phyloP scores from a whole-genome alignment of 2,888 invertebrate genomes.

The Yponomeuta cagnagella region DNA sequence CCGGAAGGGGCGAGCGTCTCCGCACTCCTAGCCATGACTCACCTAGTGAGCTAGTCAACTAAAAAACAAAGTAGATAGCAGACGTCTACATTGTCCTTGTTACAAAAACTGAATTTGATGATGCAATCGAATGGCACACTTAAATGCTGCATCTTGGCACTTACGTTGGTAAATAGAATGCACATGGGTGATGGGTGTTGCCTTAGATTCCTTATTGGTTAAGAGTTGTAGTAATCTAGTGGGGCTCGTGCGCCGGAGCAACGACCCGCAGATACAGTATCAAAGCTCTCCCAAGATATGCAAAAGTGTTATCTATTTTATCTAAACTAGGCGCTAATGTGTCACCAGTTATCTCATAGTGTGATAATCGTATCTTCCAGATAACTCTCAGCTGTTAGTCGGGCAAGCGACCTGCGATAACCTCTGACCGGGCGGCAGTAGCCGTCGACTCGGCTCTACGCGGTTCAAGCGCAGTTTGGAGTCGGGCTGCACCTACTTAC shows the following conservation, averaged over 20 bases:
- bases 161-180: no score
- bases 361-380: slow-evolving; percentile 67
- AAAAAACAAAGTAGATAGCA: no score
- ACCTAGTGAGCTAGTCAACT: no score
- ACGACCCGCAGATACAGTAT: slow-evolving; percentile 51
- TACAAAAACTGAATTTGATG: no score
- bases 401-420: slow-evolving; percentile 15
- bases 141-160: no score
- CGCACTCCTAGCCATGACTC: no score
- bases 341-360: slow-evolving; percentile 62
- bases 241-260: slow-evolving; percentile 25
- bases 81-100: no score
- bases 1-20: no score
- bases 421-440: slow-evolving; percentile 18
- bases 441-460: background rate
- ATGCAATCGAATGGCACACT: no score
- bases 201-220: background rate
- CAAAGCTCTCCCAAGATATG: slow-evolving; percentile 58
- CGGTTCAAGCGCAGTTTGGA: background rate
- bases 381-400: slow-evolving; percentile 43
- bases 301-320: slow-evolving; percentile 70
- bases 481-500: background rate
- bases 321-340: slow-evolving; percentile 71
- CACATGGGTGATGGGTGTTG: no score
- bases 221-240: background rate